Base-by-base conservation (phyloP, 2,797 vertebrate species). In the Kryptolebias ocellatus region DNA sequence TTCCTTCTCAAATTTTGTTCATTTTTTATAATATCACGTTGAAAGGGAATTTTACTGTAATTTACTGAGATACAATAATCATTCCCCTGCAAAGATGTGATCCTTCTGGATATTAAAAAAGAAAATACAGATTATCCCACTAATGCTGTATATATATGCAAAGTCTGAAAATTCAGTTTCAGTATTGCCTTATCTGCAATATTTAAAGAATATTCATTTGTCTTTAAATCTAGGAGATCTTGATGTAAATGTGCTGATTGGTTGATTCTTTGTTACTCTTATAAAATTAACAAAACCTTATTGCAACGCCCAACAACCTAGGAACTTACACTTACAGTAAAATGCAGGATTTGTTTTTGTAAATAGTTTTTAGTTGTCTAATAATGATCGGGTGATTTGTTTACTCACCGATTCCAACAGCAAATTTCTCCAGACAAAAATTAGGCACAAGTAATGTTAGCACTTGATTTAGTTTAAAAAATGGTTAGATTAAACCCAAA, bases 1-100 rank as follows among this genome's bases (percentile, higher is more conserved):
- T 37, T 64, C 20, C 31, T 53, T 27, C 27, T 51, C 49, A 34
- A 9, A 64, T 9, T 39, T 12, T 53, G 63, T 52, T 58, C 16
- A 4, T 24, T 24, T 47, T 64, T 71, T 17, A 58, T 66, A 18
- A 53, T 60, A 44, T 9, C 15, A 31, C 31, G 39, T 64, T 29
- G 18, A 54, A 55, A 29, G 5, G 39, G 55, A 66, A 27, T 16
- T 56, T 1, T 18, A 5, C 34, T 60, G 52, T 29, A 37, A 56
- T 51, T 34, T 8, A 31, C n/a, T 39, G 27, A 42, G 18, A 56
- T 11, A 50, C 12, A 57, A 29, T 15, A 12, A 39, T 47, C 10
- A 55, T 29, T 27, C 16, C 5, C 31, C 29, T 37, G 44, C 45
- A 17, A 12, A 28, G 15, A 44, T 18, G 31, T 55, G 9, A 46